Base-by-base conservation (phyloP, 2,888 invertebrate genomes). In the Lamellibrachia satsuma region DNA sequence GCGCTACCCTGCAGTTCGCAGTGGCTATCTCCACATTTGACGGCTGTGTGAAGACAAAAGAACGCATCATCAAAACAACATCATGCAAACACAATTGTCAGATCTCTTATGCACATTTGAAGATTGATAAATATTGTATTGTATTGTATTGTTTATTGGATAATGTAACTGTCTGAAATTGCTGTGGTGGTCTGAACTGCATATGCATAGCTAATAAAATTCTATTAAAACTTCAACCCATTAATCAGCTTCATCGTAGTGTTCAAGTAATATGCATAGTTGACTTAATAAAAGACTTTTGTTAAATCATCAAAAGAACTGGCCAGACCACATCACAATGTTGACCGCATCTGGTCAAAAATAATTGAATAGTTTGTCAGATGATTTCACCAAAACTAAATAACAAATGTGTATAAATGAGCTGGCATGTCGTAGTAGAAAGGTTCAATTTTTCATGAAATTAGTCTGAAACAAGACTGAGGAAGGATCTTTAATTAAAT, bases 1-100 rank as follows among this genome's bases (percentile, higher is more conserved):
- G 93, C 92, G 95, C 94, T 52, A 95, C 95, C 92, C 94, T 91
- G 91, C 93, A 92, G n/a, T 55, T 27, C 4, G 51, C 90, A 51
- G 39, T 52, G 90, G 92, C 52, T 90, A 92, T 91, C 90, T 91
- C n/a, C 92, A 27, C 75, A 75, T 11, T 75, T 22, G 75, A n/a
- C 6, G 75, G 91, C 75, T 39, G 60, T 52, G n/a, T 75, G 11
- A 15, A n/a, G 75, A 22, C 22, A 75, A 75, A 75, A 75, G 6
- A 75, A 90, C 51, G 57, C 90, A 92, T 90, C 90, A 55, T 27
- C 39, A 39, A 51, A 52, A 11, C 7, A 92, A 52, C 52, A 92
- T 27, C 55, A 92, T 11, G 57, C 52, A 27, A 91, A 75, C 75
- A 75, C 4, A 75, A 75, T 22, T 22, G 2, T 75, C n/a, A 75